Evolutionary conservation across 2,797 vertebrate species (phyloP).

Genomic region (Octomys mimax): DNA sequence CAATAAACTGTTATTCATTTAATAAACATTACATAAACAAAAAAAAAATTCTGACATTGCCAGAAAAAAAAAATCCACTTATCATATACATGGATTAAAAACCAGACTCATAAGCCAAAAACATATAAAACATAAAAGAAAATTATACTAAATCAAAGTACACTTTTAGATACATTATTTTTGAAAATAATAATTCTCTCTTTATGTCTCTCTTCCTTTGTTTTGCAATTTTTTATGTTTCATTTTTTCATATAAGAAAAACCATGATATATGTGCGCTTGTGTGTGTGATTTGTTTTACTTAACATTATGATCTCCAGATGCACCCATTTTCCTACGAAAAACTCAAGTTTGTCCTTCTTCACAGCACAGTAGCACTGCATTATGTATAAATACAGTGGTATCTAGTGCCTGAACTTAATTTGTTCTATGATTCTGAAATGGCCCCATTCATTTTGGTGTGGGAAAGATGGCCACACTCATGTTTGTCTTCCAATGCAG

Average conservation of each 20-base stretch:
- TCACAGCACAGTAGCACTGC: neutral
- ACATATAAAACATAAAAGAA: neutral
- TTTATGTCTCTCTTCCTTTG: neutral
- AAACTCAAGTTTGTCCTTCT: neutral
- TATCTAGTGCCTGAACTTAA: neutral
- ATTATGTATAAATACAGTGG: neutral
- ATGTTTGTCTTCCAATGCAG: neutral
- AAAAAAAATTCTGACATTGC: too few species aligned
- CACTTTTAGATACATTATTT: neutral
- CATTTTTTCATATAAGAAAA: neutral
- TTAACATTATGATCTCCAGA: neutral
- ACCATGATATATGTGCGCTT: neutral
- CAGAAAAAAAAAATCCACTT: neutral
- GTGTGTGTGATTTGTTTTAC: neutral
- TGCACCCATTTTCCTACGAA: neutral
- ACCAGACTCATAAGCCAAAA: neutral
- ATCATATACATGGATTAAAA: neutral
- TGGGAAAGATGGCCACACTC: neutral
- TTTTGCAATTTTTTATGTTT: neutral
- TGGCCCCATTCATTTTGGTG: neutral
- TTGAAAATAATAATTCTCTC: neutral
- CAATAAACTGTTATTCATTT: too few species aligned
- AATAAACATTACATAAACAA: too few species aligned
- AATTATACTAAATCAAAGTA: neutral
- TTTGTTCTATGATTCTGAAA: neutral